Evolutionary conservation across 2,888 invertebrate species (phyloP).

Genomic region (Scelioninae gen. 2): DNA sequence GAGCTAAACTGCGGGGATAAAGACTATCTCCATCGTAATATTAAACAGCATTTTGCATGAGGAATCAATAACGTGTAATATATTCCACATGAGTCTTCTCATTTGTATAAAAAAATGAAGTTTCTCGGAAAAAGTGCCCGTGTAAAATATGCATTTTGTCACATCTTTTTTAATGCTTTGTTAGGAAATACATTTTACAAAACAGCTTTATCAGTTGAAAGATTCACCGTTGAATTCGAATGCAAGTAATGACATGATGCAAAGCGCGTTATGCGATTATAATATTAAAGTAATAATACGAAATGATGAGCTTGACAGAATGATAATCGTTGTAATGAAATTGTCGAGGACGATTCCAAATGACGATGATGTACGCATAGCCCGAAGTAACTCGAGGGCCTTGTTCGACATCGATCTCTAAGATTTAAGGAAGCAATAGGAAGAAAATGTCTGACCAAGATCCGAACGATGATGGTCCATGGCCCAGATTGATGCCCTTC

Average conservation of each 20-base stretch:
- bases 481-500: conserved; percentile 74
- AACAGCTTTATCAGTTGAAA: neutral
- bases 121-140: no score
- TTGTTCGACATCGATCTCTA: conserved; percentile 66
- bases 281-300: conserved; percentile 3
- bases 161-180: no score
- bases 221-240: neutral
- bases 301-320: conserved; percentile 17
- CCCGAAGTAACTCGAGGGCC: conserved; percentile 60
- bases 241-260: conserved; percentile 1
- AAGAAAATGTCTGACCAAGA: conserved; percentile 63
- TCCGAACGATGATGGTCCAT: conserved; percentile 67
- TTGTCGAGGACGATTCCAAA: conserved; percentile 45
- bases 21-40: conserved; percentile 8
- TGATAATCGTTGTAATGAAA: conserved; percentile 25
- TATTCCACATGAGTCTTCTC: conserved; percentile 8
- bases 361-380: conserved; percentile 38
- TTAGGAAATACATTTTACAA: neutral
- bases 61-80: conserved; percentile 9
- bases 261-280: conserved; percentile 9
- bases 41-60: conserved; percentile 26
- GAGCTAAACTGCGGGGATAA: no score
- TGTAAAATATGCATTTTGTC: no score
- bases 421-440: conserved; percentile 61
- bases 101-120: conserved; percentile 3